Percentiles rank a stretch among this genome's conserved stretches.
These are phyloP conservation scores for Ochotona princeps DNA, from an alignment of 2,113 vertebrate species.

Conservation along the genomic window DNA sequence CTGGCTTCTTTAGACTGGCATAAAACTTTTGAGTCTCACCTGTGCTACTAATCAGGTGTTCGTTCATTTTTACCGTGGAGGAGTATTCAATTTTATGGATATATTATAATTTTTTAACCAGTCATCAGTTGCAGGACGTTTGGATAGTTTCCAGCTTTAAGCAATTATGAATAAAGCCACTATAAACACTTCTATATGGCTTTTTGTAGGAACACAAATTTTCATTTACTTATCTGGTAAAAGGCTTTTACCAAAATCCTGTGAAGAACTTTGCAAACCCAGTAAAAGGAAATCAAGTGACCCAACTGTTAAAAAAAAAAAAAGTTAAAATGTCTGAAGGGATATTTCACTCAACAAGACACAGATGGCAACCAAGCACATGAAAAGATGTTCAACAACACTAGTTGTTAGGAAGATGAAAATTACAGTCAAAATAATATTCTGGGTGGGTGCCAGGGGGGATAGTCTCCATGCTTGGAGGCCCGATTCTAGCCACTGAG, in stretches of 20 bases:
- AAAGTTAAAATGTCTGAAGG: conserved; percentile 39
- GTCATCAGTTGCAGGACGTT: conserved; percentile 20
- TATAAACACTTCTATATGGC: not conserved
- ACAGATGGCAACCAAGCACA: not conserved
- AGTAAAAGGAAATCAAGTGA: not conserved
- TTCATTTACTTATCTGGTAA: conserved; percentile 48
- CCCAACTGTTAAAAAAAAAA: not conserved
- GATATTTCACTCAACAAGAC: conserved; percentile 11
- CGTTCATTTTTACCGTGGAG: conserved; percentile 40
- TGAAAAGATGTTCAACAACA: not conserved
- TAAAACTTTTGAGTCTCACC: conserved; percentile 39
- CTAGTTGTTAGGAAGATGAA: not conserved
- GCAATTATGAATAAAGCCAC: conserved; percentile 28
- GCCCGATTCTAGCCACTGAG: too few relatives aligned
- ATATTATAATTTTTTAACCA: conserved; percentile 19
- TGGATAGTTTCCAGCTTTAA: conserved; percentile 17
- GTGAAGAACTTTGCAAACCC: conserved; percentile 49
- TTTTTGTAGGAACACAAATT: conserved; percentile 37
- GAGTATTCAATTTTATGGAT: conserved; percentile 34
- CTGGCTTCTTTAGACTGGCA: conserved; percentile 1
- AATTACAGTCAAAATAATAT: not conserved
- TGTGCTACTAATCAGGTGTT: not conserved
- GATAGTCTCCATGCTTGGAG: too few relatives aligned
- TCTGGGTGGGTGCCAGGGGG: too few relatives aligned
- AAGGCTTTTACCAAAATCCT: not conserved